Evolutionary conservation across 2,113 vertebrate species (phyloP), one percentile per base, ranked within the genome.

Genomic region (Phodopus roborovskii): DNA sequence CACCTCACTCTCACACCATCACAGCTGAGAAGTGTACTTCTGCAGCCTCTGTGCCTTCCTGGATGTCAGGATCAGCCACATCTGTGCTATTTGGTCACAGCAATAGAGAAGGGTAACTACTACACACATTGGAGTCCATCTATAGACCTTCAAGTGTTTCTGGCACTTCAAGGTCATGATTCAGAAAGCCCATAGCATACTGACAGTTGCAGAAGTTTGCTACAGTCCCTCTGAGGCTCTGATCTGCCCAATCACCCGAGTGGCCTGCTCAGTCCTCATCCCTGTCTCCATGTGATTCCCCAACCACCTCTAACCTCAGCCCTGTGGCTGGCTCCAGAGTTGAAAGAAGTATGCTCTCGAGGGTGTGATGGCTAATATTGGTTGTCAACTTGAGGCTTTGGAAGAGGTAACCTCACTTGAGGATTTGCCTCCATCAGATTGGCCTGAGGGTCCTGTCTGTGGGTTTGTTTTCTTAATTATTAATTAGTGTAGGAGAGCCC

Each of bases 181-280:
- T 81, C 56, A 48, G 79, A 45, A 79, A 70, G 28, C 10, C 56
- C n/a, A 10, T 6, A 64, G 3, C 28, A 39, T 19, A 22, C n/a
- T 16, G n/a, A 36, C 22, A 1, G 30, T 20, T 0, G 15, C 7
- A 53, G 36, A 68, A 22, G 12, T 5, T 5, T 3, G 11, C 2
- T n/a, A 33, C 50, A n/a, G 66, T 60, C 62, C 7, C 79, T 22
- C 50, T n/a, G 66, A 20, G 10, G 8, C 13, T 3, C 73, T 86
- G 45, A 64, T n/a, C 77, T 77, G 45, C 42, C 56, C 53, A 12
- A 45, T 12, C 0, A 22, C 28, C 42, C 20, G 11, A 11, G 6
- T 0, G 4, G 74, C 3, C 1, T 1, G 17, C 56, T 82, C 1
- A 1, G 1, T n/a, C 58, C 78, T 62, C 73, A 20, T 42, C 15